Percentiles rank a stretch among this genome's conserved stretches.
Conservation (phyloP, 2,888 invertebrate species). For the Chrysolina haemoptera region DNA sequence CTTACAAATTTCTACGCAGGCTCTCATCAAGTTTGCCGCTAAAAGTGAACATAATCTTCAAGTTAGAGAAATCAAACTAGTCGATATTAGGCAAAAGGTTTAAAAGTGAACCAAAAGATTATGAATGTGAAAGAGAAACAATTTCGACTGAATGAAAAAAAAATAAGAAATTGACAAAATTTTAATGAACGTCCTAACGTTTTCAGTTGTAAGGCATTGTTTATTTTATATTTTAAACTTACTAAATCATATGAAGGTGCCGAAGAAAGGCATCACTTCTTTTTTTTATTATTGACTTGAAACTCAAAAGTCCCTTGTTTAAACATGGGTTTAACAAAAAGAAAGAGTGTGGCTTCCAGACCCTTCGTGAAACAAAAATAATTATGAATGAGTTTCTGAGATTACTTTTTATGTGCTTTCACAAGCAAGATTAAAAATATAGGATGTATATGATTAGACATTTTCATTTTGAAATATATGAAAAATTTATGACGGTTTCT, state of each 20-base stretch:
- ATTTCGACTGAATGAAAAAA: constrained; percentile 13
- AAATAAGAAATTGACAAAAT: background rate
- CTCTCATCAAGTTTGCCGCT: constrained; percentile 87
- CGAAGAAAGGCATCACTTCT: background rate
- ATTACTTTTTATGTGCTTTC: no score
- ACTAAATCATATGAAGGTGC: background rate
- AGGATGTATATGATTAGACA: no score
- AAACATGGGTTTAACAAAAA: no score
- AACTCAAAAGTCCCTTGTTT: no score
- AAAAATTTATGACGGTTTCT: no score
- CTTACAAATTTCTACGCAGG: constrained; percentile 85
- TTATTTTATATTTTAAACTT: background rate
- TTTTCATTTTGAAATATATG: no score
- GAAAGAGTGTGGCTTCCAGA: no score
- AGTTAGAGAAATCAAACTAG: constrained; percentile 85
- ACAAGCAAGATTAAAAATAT: no score
- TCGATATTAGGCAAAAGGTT: constrained; percentile 70
- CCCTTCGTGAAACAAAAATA: no score
- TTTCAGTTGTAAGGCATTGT: background rate
- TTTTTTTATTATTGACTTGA: no score
- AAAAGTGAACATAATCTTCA: constrained; percentile 85
- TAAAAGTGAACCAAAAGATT: constrained; percentile 9
- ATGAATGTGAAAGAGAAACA: background rate
- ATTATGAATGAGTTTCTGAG: no score
- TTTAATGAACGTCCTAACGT: background rate